Percentiles rank a stretch among this genome's conserved stretches.
phyloP scores from a whole-genome alignment of 2,113 vertebrate genomes.

The Piprites chloris region DNA sequence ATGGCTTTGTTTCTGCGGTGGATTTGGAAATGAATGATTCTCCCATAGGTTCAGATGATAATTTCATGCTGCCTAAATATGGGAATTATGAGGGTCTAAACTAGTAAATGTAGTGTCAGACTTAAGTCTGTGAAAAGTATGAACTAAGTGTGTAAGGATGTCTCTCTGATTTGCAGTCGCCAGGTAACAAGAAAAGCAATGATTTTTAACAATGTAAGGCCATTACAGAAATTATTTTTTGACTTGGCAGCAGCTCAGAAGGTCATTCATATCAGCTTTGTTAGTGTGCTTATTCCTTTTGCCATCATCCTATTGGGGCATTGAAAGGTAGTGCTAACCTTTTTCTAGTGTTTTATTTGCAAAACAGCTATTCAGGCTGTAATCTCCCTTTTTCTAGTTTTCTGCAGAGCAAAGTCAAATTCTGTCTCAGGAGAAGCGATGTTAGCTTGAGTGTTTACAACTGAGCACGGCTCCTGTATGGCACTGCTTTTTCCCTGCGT shows the following conservation, averaged over 20 bases:
- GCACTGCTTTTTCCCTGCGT: neutral
- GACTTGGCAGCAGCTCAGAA: neutral
- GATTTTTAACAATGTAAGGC: neutral
- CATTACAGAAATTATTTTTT: neutral
- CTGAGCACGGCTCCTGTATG: neutral
- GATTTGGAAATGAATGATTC: neutral
- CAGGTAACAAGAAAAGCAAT: conserved; percentile 11
- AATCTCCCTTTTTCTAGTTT: neutral
- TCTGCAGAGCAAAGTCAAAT: neutral
- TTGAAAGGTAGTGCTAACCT: neutral
- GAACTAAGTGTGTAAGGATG: neutral
- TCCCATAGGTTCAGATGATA: neutral
- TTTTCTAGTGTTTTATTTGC: neutral
- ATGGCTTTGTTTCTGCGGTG: neutral
- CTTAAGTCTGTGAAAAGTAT: neutral
- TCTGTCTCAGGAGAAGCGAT: neutral
- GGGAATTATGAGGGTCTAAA: neutral
- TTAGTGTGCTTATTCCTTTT: neutral
- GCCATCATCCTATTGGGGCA: neutral
- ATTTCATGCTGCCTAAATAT: conserved; percentile 20
- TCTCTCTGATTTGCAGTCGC: conserved; percentile 14
- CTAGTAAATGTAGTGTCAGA: neutral
- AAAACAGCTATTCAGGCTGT: neutral
- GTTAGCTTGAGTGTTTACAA: neutral
- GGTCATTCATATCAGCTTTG: neutral